Base-by-base conservation (phyloP, 2,888 invertebrate species). In the Lottia gigantea region DNA sequence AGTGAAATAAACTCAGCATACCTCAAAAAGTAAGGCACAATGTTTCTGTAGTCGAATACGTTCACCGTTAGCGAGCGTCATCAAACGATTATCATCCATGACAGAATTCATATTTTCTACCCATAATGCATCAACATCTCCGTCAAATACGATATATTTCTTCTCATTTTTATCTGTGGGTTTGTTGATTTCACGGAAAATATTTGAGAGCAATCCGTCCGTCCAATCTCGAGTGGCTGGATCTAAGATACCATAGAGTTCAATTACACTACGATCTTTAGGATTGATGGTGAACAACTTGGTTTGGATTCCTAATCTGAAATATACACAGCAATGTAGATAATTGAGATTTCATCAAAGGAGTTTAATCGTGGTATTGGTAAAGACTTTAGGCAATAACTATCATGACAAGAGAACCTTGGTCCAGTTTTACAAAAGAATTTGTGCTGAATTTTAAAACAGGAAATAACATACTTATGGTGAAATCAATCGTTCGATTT, bases 21-120 rank as follows among this genome's bases (percentile, higher is more conserved):
- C 93, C 91, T 97, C 96, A 89, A 96, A 96, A 64, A 97, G 90
- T 73, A 97, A 89, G 45, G 94, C 92, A 88, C 95, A 94, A 88
- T 95, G 93, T 73, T 93, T 92, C 83, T 94, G 93, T 71, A 96
- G 90, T 73, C 95, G 91, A 75, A 96, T 95, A 74, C 95, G 91
- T 89, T 97, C 95, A 70, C 96, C 96, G 87, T 96, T 97, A 6
- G 96, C 95, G 72, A 97, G 90, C 0, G 96, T 97, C 70, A 97
- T 90, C 62, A 96, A 90, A 85, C 93, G 94, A 87, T 96, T 97
- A 88, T 97, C 96, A 85, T 97, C 97, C 96, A 97, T 96, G 1
- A 97, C 96, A 0, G 96, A 95, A 90, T 96, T 97, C 95, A 97
- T 96, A 89, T 96, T 97, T 89, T 97, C 97, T 77, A 97, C 95